These are phyloP conservation scores for Brachirus orientalis DNA, from an alignment of 2,113 vertebrate species.

Conservation along the genomic window DNA sequence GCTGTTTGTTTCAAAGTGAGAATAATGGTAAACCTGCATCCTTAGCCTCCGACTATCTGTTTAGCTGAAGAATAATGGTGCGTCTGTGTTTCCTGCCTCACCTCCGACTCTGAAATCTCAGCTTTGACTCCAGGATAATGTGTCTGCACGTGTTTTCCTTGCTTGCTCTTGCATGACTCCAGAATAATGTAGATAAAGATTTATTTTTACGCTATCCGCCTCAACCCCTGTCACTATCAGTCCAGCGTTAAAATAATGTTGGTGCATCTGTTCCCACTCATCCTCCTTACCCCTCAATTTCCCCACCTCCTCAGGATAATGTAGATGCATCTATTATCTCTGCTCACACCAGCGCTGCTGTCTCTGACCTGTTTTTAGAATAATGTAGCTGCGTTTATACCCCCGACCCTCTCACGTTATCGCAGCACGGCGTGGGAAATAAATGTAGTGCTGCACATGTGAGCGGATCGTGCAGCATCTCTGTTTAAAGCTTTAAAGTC, in stretches of 20 bases:
- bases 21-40: conserved; percentile 48
- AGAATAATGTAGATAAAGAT: conserved; percentile 62
- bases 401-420: not conserved
- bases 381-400: conserved; percentile 53
- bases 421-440: not conserved
- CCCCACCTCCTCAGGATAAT: conserved; percentile 64
- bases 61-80: conserved; percentile 50
- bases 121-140: conserved; percentile 51
- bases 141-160: conserved; percentile 54
- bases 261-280: conserved; percentile 54
- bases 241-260: conserved; percentile 58
- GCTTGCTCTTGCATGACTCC: conserved; percentile 31
- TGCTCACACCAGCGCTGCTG: conserved; percentile 15
- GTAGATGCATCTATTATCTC: conserved; percentile 70
- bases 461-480: not conserved
- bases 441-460: not conserved
- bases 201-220: conserved; percentile 22
- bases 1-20: conserved; percentile 15
- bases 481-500: not conserved
- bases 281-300: conserved; percentile 59
- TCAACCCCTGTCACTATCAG: conserved; percentile 49
- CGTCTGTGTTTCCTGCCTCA: conserved; percentile 47
- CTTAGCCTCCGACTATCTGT: conserved; percentile 46
- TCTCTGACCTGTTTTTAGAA: conserved; percentile 31
- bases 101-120: conserved; percentile 48